Evolutionary conservation across 2,888 invertebrate species (phyloP).

Genomic region (Macrosiphum euphorbiae): DNA sequence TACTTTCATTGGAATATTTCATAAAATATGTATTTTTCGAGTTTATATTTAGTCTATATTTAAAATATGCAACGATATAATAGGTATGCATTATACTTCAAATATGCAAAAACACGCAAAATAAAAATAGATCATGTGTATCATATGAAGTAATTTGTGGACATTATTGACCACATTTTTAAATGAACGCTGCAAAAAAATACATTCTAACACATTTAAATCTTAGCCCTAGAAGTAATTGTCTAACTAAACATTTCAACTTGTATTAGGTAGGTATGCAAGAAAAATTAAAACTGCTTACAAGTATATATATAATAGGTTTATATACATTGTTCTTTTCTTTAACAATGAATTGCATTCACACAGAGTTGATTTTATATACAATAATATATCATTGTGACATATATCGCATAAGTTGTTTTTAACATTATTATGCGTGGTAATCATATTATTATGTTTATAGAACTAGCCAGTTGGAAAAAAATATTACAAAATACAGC

Average conservation of each 20-base stretch:
- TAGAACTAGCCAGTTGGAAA: background rate
- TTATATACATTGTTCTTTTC: background rate
- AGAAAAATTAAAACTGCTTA: background rate
- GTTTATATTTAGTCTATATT: background rate
- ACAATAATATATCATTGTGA: background rate
- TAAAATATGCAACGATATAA: background rate
- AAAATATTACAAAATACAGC: background rate
- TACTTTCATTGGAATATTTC: background rate
- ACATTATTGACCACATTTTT: background rate
- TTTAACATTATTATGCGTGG: background rate
- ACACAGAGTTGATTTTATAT: background rate
- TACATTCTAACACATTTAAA: too few species aligned
- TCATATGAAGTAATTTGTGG: background rate
- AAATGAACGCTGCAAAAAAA: background rate
- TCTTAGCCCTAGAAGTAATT: background rate
- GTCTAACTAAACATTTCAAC: background rate
- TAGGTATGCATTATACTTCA: background rate
- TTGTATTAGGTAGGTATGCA: background rate
- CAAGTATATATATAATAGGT: background rate
- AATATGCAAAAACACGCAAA: background rate
- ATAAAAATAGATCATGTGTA: background rate
- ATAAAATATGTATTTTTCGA: background rate
- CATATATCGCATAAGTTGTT: background rate
- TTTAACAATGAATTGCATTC: conserved; percentile 4
- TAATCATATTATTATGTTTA: background rate